Evolutionary conservation across 2,888 invertebrate genomes (phyloP).

Genomic region (Coecobrya sp.): DNA sequence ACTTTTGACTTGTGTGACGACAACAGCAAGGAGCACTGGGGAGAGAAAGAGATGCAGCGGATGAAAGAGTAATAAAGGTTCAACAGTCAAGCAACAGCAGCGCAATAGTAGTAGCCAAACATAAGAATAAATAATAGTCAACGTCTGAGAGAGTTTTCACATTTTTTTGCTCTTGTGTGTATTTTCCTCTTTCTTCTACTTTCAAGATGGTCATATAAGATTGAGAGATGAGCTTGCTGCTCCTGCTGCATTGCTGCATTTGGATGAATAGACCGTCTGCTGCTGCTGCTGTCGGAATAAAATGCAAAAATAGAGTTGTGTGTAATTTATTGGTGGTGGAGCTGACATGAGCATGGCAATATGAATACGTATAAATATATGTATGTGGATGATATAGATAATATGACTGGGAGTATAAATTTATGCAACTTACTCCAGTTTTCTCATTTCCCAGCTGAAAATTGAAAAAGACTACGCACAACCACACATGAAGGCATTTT

Average conservation of each 20-base stretch:
- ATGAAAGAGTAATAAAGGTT: slow-evolving; percentile 33
- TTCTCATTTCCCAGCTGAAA: slow-evolving; percentile 22
- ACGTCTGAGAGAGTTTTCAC: slow-evolving; percentile 9
- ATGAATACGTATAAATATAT: neutral
- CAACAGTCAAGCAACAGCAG: slow-evolving; percentile 13
- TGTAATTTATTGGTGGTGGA: neutral
- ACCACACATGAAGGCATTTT: neutral
- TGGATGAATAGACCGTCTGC: neutral
- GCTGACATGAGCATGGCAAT: no score
- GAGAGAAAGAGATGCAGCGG: neutral
- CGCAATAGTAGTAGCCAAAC: neutral
- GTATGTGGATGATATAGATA: neutral
- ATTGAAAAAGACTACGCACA: slow-evolving; percentile 12
- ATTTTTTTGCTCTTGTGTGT: neutral
- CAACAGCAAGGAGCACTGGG: neutral
- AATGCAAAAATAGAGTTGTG: neutral
- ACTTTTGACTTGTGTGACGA: slow-evolving; percentile 33
- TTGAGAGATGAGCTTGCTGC: slow-evolving; percentile 44
- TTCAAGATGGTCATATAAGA: slow-evolving; percentile 15
- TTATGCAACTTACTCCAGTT: neutral
- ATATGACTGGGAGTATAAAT: slow-evolving; percentile 33
- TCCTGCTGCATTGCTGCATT: slow-evolving; percentile 10
- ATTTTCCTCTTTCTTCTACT: neutral
- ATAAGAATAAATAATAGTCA: slow-evolving; percentile 24
- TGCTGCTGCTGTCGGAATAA: slow-evolving; percentile 12